Evolutionary conservation across 2,888 invertebrate species (phyloP), one percentile per base, ranked within the genome.

Genomic region (Phlogophora meticulosa): DNA sequence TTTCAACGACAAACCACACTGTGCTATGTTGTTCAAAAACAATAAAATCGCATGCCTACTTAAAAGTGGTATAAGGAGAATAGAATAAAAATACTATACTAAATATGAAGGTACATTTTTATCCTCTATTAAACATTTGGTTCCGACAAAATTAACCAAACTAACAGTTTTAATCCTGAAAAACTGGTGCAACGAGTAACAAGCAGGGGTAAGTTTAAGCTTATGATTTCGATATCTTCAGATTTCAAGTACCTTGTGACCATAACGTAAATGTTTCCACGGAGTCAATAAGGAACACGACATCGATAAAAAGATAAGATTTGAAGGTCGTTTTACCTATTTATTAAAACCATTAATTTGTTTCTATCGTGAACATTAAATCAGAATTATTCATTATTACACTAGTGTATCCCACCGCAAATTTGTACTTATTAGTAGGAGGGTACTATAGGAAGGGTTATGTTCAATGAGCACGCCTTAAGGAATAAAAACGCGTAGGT

Each of bases 101-200:
- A 4, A 53, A n/a, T 20, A 32, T 32, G 32, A 2, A 15, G 28
- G 28, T 28, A 28, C 5, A 28, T 28, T 11, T 17, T 52, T 56
- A 52, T n/a, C 53, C 20, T 32, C 5, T 4, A 51, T 32, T 32
- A 32, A n/a, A 32, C 13, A 7, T 22, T 42, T 68, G 36, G n/a
- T 28, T 66, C 22, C 28, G 2, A 34, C 20, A 7, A 24, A n/a
- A 7, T 0, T 3, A n/a, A 42, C n/a, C n/a, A n/a, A n/a, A n/a
- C 28, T 66, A 43, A 28, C 28, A 4, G 28, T 43, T 42, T 28
- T 13, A 13, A 10, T 20, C 36, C 13, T n/a, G 22, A 13, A 42
- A 38, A 68, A 34, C 11, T 34, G 10, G 3, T 24, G n/a, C 7
- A 5, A 22, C 3, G 11, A 20, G 22, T 11, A 49, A 13, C 11